phyloP scores from a whole-genome alignment of 1,140 invertebrate genomes.

The Lepidostoma basale region DNA sequence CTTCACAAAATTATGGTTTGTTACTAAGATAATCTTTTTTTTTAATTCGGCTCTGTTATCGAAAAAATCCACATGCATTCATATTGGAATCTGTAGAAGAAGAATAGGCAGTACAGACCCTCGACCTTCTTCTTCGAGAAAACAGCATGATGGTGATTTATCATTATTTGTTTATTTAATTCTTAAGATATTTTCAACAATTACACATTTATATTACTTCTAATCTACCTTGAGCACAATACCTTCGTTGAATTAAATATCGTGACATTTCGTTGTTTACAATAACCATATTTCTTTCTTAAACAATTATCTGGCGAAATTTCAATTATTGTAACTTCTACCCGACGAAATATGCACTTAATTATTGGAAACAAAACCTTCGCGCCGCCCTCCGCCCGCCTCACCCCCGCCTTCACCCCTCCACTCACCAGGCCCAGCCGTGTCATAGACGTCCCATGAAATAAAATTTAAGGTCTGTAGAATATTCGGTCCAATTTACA shows the following conservation, averaged over 20 bases:
- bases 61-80: too few species aligned
- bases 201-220: not conserved
- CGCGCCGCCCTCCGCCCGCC: not conserved
- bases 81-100: too few species aligned
- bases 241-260: too few species aligned
- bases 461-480: constrained; percentile 13
- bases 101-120: too few species aligned
- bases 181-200: not conserved
- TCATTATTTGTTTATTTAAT: not conserved
- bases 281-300: too few species aligned
- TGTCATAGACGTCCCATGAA: constrained; percentile 11
- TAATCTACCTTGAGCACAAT: not conserved
- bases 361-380: constrained; percentile 13
- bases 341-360: not conserved
- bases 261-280: too few species aligned
- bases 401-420: not conserved
- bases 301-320: not conserved
- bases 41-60: too few species aligned
- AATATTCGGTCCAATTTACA: constrained; percentile 25
- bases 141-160: too few species aligned
- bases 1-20: too few species aligned
- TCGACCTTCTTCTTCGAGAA: too few species aligned
- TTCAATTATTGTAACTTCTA: not conserved
- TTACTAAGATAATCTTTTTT: too few species aligned
- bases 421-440: too few species aligned